Base-by-base conservation (phyloP, 2,113 vertebrate species). In the Dasypus novemcinctus region DNA sequence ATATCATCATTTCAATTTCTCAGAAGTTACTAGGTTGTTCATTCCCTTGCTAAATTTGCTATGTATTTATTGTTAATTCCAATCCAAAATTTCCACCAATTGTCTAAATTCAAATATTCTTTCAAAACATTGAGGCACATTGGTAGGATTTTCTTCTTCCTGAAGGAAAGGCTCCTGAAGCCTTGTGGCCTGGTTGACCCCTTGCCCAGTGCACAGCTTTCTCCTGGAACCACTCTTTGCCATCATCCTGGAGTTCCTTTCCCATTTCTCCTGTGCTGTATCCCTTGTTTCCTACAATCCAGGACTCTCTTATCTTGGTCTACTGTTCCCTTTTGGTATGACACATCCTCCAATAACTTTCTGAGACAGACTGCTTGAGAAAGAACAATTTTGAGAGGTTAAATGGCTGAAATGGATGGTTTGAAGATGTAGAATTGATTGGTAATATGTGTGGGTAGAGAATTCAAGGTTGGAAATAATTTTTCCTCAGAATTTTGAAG, bases 381-480 rank as follows among this genome's bases (percentile, higher is more conserved):
- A 81, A 54, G 54, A 57, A 87, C 49, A 31, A 7, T 33, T 41
- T 49, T 85, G 46, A 75, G 57, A 85, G 83, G 10, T 85, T 89
- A 41, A 43, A 63, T 85, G 76, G 46, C 49, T 94, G 43, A 68
- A 89, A 86, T 71, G 38, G 12, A 74, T 63, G 88, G 76, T 71
- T 94, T 68, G 46, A 79, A 33, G 29, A 74, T 43, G 49, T 57
- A 69, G 15, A 71, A 72, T 25, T 79, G 49, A 59, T 41, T 38
- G 52, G 49, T 46, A 36, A 49, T 76, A 49, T 66, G 29, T 57
- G 36, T 87, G 57, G 21, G 13, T 68, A 88, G 46, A 66, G 23
- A 84, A 92, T 57, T 49, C 33, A 95, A 90, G 38, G 33, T 52
- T 66, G 80, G n/a, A 85, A 96, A n/a, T n/a, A n/a, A n/a, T n/a